phyloP scores from a whole-genome alignment of 2,888 invertebrate species.

The Marronus borbonicus region DNA sequence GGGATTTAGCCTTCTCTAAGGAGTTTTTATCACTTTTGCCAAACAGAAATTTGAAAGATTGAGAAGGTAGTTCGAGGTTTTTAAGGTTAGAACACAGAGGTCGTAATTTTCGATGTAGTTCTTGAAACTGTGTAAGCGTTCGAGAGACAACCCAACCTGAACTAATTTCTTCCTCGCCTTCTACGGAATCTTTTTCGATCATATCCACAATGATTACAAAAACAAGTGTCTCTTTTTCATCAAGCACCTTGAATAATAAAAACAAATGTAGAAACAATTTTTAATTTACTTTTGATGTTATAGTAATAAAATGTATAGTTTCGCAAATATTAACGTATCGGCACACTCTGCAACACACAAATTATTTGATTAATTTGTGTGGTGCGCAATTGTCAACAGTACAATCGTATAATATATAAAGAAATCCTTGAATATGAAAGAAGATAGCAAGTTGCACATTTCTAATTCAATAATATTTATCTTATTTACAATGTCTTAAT shows the following conservation, averaged over 20 bases:
- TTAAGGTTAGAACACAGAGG: conserved; percentile 87
- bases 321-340: too few relatives aligned
- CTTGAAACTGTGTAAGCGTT: conserved; percentile 78
- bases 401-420: too few relatives aligned
- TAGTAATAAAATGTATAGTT: too few relatives aligned
- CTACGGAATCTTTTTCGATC: conserved; percentile 76
- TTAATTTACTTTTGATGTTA: too few relatives aligned
- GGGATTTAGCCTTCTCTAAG: conserved; percentile 85
- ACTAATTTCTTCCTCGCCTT: conserved; percentile 73
- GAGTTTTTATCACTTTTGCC: conserved; percentile 86
- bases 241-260: conserved; percentile 61
- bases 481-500: too few relatives aligned
- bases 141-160: conserved; percentile 81
- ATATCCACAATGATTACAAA: conserved; percentile 89
- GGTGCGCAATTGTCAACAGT: too few relatives aligned
- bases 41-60: conserved; percentile 86
- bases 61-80: conserved; percentile 87
- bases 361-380: too few relatives aligned
- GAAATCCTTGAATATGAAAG: too few relatives aligned
- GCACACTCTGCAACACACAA: too few relatives aligned
- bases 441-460: too few relatives aligned
- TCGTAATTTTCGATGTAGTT: conserved; percentile 86
- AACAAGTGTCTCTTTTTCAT: conserved; percentile 75
- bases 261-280: too few relatives aligned
- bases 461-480: too few relatives aligned